Evolutionary conservation across 2,888 invertebrate species (phyloP).

Genomic region (Orthonychiurus folsomi): DNA sequence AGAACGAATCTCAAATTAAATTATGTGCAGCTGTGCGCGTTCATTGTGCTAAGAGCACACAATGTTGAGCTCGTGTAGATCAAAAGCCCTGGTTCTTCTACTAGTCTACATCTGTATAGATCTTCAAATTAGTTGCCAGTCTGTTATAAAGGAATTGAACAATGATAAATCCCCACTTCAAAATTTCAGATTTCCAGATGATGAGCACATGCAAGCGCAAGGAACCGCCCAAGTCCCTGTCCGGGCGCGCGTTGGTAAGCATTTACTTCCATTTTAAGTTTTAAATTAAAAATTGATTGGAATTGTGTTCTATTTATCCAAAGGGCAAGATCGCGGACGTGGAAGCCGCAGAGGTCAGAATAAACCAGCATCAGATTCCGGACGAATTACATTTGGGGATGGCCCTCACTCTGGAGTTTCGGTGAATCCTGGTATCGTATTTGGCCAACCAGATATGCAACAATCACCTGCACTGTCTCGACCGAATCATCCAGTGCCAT

Average conservation of each 20-base stretch:
- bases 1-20: no score
- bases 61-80: no score
- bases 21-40: no score
- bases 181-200: neutral
- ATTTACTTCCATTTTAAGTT: no score
- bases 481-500: neutral
- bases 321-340: neutral
- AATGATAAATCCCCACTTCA: no score
- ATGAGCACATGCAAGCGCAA: neutral
- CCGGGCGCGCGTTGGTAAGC: no score
- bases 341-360: neutral
- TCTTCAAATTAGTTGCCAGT: neutral
- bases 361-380: no score
- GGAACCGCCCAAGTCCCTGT: no score
- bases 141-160: neutral
- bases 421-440: neutral
- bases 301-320: neutral
- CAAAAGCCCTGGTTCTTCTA: no score
- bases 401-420: neutral
- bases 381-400: neutral
- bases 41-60: no score
- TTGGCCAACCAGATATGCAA: neutral
- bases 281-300: no score
- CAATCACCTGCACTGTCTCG: neutral
- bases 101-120: neutral